Base-by-base conservation (phyloP, 2,797 vertebrate species). In the Gallinago stenura region DNA sequence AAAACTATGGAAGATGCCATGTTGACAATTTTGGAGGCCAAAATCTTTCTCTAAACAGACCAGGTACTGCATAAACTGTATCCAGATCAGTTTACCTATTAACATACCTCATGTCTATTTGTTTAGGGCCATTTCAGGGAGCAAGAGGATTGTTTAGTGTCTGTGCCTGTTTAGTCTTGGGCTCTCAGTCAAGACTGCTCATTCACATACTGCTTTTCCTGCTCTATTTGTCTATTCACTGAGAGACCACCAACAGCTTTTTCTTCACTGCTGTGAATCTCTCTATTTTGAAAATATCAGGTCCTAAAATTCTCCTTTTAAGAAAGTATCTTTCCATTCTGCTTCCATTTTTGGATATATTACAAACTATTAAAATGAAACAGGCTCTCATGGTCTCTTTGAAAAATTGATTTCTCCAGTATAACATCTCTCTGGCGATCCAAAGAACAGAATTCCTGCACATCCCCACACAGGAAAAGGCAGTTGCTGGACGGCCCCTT, bases 191-290 rank as follows among this genome's bases (percentile, higher is more conserved):
- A 96, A 83, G 45, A 46, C 69, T 81, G 65, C 61, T 76, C 89
- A 80, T 24, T 92, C 43, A 45, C 50, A 79, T 19, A 76, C 25
- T 69, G 65, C 15, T 80, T 95, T 82, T 88, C 41, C 56, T 56
- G 51, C 85, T 66, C n/a, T 93, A 57, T 58, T 91, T 83, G 46
- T 72, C 60, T 83, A 18, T 95, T 95, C 68, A 93, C n/a, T 50
- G 24, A 45, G 72, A 92, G 83, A 96, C 83, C 94, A 96, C 72
- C 86, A 95, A 94, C 82, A 94, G 85, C 35, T 22, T 91, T 83
- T 51, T n/a, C 7, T 80, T 18, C 7, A 21, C 0, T 3, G n/a
- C 21, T 87, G 58, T 61, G 39, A 87, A 82, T 76, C 25, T 76
- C 37, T 31, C 51, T 54, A 86, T 62, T 92, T 86, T 41, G 5